Base-by-base conservation (phyloP, 37 sponge, comb jelly and placozoan species). In the Halichondria panicea region DNA sequence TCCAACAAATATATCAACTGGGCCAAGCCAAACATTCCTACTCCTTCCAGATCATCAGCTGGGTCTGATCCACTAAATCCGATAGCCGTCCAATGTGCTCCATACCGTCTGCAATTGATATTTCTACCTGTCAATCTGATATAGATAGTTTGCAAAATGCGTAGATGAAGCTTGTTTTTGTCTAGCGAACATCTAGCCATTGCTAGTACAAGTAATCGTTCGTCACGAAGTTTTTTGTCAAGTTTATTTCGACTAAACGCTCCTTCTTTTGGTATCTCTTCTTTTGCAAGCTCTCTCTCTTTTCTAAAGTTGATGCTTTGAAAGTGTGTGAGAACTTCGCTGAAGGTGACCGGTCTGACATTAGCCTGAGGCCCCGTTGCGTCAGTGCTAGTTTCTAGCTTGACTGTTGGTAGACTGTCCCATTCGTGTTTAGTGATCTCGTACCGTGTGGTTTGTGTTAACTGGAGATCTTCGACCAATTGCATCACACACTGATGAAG, bases 51-150 rank as follows among this genome's bases (percentile, higher is more conserved):
- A 50, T 93, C 91, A 63, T 92, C 95, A 4, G 78, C 84, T 22
- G 97, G 97, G 66, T 96, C 97, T 11, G 63, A 44, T 40, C 88
- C 83, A 55, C 72, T 90, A 72, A 96, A 96, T 2, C 97, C 97
- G 39, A 96, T 93, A 21, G 63, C 84, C 37, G 90, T 80, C 97
- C 97, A 96, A 72, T 93, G 97, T 41, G 63, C 43, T 40, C 97
- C 94, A 68, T 81, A 88, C 2, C 93, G 78, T 0, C 77, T 77
- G 35, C 91, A 91, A 55, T 78, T 75, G 31, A 87, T 9, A 35
- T 18, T 78, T 35, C 44, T 75, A 5, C 83, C 91, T 8, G 83
- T 93, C 35, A 94, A 69, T 27, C 77, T 81, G 25, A 58, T 55
- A 69, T 94, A 91, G 44, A 94, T 87, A 6, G 95, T 91, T 37